Evolutionary conservation across 2,888 invertebrate genomes (phyloP).

Genomic region (Acholoe squamosa): DNA sequence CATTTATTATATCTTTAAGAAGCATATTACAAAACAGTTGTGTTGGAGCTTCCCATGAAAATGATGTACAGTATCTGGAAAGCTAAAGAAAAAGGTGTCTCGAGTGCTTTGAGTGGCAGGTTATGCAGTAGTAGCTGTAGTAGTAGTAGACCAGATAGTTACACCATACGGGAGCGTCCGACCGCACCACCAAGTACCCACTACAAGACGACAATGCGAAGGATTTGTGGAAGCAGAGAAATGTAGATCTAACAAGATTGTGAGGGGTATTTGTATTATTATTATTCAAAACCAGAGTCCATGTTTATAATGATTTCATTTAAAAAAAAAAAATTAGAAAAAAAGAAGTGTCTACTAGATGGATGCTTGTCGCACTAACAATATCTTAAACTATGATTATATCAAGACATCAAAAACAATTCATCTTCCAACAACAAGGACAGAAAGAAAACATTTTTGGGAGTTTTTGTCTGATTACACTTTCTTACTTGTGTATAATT

Average conservation of each 20-base stretch:
- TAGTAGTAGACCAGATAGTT: constrained; percentile 49
- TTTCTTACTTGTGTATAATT: background rate
- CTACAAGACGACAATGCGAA: constrained; percentile 43
- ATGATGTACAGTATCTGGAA: constrained; percentile 65
- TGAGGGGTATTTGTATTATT: background rate
- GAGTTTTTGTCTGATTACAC: background rate
- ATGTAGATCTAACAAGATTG: background rate
- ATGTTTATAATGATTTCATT: background rate
- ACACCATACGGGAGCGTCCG: constrained; percentile 51
- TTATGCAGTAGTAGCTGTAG: constrained; percentile 51
- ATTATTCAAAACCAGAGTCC: constrained; percentile 16
- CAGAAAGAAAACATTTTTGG: constrained; percentile 28
- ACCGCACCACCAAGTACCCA: constrained; percentile 58
- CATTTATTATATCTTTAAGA: constrained; percentile 64
- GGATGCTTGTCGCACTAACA: background rate
- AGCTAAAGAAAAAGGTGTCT: constrained; percentile 53
- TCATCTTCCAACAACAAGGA: constrained; percentile 11
- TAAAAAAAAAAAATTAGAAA: background rate
- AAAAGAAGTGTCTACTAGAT: background rate
- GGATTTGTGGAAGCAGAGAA: constrained; percentile 43
- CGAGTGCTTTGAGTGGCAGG: constrained; percentile 42
- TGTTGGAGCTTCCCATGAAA: constrained; percentile 65
- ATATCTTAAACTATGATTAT: background rate
- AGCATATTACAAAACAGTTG: constrained; percentile 67
- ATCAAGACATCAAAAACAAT: constrained; percentile 16